Conservation (phyloP, 2,113 vertebrate species). For the Tiliqua scincoides region DNA sequence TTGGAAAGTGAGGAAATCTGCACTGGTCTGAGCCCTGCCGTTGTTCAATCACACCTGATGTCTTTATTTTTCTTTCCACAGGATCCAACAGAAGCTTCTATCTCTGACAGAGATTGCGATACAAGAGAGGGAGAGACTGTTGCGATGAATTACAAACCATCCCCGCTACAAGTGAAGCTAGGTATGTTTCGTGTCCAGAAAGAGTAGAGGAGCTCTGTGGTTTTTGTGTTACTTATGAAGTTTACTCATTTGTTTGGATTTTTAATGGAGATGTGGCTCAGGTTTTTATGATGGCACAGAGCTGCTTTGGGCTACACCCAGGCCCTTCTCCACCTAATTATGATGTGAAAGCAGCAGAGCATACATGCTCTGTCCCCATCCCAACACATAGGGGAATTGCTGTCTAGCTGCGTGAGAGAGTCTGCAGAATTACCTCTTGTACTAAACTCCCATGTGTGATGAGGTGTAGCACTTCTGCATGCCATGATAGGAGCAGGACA, state of each 20-base stretch:
- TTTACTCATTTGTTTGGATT: too few species aligned
- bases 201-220: too few species aligned
- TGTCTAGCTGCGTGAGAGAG: too few species aligned
- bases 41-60: conserved; percentile 38
- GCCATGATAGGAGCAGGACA: too few species aligned
- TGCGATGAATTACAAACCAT: conserved; percentile 96
- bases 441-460: too few species aligned
- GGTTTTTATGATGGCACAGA: not conserved
- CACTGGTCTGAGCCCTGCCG: not conserved
- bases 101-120: conserved; percentile 86
- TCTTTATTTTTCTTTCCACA: conserved; percentile 68
- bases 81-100: conserved; percentile 89
- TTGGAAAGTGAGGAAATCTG: not conserved
- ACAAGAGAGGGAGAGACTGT: conserved; percentile 90
- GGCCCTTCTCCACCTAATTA: not conserved
- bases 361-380: too few species aligned
- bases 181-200: conserved; percentile 77
- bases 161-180: conserved; percentile 95
- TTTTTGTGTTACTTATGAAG: not conserved
- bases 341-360: too few species aligned
- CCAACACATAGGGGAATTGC: too few species aligned
- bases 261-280: too few species aligned
- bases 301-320: not conserved
- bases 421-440: too few species aligned
- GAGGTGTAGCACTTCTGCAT: too few species aligned